These are phyloP conservation scores for Protula sp. DNA, from an alignment of 2,888 invertebrate genomes.

Conservation along the genomic window DNA sequence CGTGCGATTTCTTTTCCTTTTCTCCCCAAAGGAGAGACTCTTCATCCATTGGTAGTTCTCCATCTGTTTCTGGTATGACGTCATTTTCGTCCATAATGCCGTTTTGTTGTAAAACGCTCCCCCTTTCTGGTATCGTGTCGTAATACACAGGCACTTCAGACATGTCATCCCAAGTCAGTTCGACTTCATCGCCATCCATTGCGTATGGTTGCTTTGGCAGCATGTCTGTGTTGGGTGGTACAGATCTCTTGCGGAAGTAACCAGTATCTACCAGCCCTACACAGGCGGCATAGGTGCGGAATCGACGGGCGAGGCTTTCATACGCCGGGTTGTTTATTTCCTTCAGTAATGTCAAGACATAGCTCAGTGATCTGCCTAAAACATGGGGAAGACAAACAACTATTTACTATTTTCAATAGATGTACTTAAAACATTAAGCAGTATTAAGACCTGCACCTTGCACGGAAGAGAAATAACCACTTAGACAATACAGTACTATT, in stretches of 20 bases:
- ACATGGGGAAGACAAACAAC: not conserved
- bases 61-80: not conserved
- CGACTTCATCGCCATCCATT: too few relatives aligned
- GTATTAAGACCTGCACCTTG: too few relatives aligned
- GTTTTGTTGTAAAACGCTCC: not conserved
- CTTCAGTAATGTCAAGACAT: constrained; percentile 14
- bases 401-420: too few relatives aligned
- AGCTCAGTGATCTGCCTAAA: constrained; percentile 13
- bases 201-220: too few relatives aligned
- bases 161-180: too few relatives aligned
- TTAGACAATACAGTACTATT: too few relatives aligned
- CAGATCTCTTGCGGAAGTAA: constrained; percentile 21
- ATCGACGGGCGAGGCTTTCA: constrained; percentile 11
- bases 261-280: constrained; percentile 25
- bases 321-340: constrained; percentile 19
- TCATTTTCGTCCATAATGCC: not conserved
- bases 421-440: too few relatives aligned
- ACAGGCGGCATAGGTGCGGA: constrained; percentile 21
- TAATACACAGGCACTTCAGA: too few relatives aligned
- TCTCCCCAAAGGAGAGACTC: not conserved
- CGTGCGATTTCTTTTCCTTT: not conserved
- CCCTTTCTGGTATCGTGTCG: too few relatives aligned
- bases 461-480: too few relatives aligned
- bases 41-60: not conserved
- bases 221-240: too few relatives aligned